Percentiles rank a stretch among this genome's conserved stretches.
Evolutionary conservation across 2,888 invertebrate species (phyloP).

Genomic region (Drosophila paranaensis): DNA sequence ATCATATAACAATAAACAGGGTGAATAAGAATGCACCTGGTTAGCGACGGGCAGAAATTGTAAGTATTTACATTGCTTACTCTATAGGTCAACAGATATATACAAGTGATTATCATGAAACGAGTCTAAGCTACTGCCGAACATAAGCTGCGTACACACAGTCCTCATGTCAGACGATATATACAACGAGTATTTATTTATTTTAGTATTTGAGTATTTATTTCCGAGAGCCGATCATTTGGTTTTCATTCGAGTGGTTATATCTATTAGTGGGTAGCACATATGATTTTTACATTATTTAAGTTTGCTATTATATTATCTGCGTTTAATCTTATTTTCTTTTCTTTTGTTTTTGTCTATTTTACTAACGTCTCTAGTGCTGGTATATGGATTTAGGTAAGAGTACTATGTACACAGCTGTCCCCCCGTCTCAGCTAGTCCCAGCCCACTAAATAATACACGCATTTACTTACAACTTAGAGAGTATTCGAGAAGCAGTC

Average conservation of each 20-base stretch:
- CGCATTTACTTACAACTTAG: constrained; percentile 67
- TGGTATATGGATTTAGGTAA: constrained; percentile 32
- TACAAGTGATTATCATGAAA: constrained; percentile 23
- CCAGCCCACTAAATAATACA: constrained; percentile 65
- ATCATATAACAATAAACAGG: constrained; percentile 8
- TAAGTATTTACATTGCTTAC: constrained; percentile 62
- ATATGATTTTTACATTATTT: constrained; percentile 5
- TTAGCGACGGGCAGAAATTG: constrained; percentile 8
- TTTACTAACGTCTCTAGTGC: constrained; percentile 41
- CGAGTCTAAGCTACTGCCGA: constrained; percentile 8
- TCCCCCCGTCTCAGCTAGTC: constrained; percentile 45
- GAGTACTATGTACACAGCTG: constrained; percentile 68
- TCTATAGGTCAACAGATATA: constrained; percentile 44
- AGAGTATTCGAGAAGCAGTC: constrained; percentile 41
- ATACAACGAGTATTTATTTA: constrained; percentile 15
- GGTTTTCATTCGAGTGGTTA: neutral
- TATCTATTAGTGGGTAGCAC: neutral
- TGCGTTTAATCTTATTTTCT: neutral
- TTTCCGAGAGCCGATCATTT: constrained; percentile 14
- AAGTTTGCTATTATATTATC: constrained; percentile 11
- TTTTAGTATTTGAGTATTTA: constrained; percentile 5
- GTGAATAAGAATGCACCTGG: neutral
- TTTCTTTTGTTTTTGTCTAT: constrained; percentile 12
- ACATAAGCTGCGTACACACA: constrained; percentile 8
- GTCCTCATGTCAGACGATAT: constrained; percentile 9